Base-by-base conservation (phyloP, 2,797 vertebrate species). In the Rhinoraja longicauda region DNA sequence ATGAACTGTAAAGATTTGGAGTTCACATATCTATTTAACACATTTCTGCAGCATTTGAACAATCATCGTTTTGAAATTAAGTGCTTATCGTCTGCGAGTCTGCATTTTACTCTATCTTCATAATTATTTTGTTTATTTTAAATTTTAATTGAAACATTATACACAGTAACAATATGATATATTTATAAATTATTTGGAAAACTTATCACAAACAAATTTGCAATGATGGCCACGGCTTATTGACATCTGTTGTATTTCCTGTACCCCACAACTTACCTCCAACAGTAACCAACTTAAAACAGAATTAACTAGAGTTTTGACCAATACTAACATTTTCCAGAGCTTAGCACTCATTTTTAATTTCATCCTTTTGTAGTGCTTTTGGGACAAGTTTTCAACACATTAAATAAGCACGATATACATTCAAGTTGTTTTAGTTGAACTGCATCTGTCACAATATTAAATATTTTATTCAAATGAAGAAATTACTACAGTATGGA, bases 381-480 rank as follows among this genome's bases (percentile, higher is more conserved):
- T 70, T 72, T 45, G 17, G 24, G 0, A 72, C 21, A 13, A 19
- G 1, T 45, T 15, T 53, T 53, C 24, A 29, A 53, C 0, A 24
- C 57, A 39, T 79, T 79, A 13, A 73, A 36, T 36, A 77, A 36
- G 32, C 32, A 36, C 12, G 7, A 88, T n/a, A 36, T 7, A 36
- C 32, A 88, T 67, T 21, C 82, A 64, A 64, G 29, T 32, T n/a
- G 57, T 32, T 19, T 64, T 62, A 86, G 10, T 64, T 84, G 29
- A 86, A 26, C 45, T 64, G n/a, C 15, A 86, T n/a, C 24, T 45
- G 24, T 86, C 62, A 90, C n/a, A 90, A 90, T 90, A 53, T 91
- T 67, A 73, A 26, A 26, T 90, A 70, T 26, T 45, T 39, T 36
- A 53, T 32, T n/a, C 39, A 73, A 45, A 36, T 91, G 36, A 45